Conservation (phyloP, 2,113 vertebrate species). For the Corydoras maculifer region DNA sequence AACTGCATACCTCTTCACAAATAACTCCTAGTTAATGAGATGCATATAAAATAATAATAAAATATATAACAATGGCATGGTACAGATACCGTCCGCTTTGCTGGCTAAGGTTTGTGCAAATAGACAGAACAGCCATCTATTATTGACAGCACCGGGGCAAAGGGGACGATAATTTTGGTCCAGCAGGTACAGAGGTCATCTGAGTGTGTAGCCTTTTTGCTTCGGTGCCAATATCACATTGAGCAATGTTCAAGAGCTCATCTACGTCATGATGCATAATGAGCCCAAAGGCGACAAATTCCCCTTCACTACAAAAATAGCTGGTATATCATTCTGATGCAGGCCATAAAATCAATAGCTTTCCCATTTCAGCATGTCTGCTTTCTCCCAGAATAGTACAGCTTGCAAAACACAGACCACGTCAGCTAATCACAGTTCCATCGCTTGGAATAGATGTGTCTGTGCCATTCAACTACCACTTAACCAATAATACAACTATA, state of each 20-base stretch:
- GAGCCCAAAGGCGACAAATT: slow-evolving; percentile 56
- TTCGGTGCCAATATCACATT: slow-evolving; percentile 21
- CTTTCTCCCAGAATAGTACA: slow-evolving; percentile 59
- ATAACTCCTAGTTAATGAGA: slow-evolving; percentile 9
- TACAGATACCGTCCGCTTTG: slow-evolving; percentile 5
- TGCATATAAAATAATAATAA: slow-evolving; percentile 11
- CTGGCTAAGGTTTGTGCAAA: slow-evolving; percentile 22
- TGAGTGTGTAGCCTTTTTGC: slow-evolving; percentile 25
- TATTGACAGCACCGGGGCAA: slow-evolving; percentile 49
- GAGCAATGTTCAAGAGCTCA: slow-evolving; percentile 40
- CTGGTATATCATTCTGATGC: slow-evolving; percentile 62
- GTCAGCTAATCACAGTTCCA: slow-evolving; percentile 66
- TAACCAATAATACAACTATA: too few species aligned
- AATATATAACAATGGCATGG: slow-evolving; percentile 30
- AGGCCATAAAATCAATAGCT: slow-evolving; percentile 63
- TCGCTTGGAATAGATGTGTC: slow-evolving; percentile 51
- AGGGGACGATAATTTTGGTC: slow-evolving; percentile 26
- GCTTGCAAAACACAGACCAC: slow-evolving; percentile 66
- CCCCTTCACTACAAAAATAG: slow-evolving; percentile 64
- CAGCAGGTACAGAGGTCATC: slow-evolving; percentile 30
- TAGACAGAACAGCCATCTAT: slow-evolving; percentile 33
- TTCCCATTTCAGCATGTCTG: slow-evolving; percentile 59
- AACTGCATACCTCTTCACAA: slow-evolving; percentile 2
- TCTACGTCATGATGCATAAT: slow-evolving; percentile 60
- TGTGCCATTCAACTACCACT: slow-evolving; percentile 38